phyloP scores from a whole-genome alignment of 2,888 invertebrate species.

The Ditylenchus weischeri region DNA sequence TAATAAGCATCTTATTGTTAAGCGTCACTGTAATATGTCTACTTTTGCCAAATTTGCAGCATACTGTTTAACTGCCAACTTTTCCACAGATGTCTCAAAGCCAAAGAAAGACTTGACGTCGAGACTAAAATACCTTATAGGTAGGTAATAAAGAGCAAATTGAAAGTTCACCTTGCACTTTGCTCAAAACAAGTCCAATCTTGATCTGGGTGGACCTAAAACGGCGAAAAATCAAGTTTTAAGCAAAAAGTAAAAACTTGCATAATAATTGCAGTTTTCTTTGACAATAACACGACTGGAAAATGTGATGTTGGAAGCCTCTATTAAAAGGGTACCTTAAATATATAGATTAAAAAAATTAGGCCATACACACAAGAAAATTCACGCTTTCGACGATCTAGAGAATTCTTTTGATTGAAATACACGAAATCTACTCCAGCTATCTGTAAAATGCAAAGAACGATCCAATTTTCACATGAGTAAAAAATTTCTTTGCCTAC shows the following conservation, averaged over 20 bases:
- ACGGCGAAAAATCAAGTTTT: slow-evolving; percentile 11
- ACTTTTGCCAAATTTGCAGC: slow-evolving; percentile 77
- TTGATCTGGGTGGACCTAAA: slow-evolving; percentile 86
- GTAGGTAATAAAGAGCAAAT: neutral
- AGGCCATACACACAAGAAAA: neutral
- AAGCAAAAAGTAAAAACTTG: neutral
- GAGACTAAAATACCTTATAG: slow-evolving; percentile 62
- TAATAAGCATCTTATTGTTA: neutral
- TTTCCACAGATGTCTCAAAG: slow-evolving; percentile 87
- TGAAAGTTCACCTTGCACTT: slow-evolving; percentile 66
- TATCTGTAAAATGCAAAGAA: slow-evolving; percentile 66
- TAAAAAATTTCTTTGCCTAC: slow-evolving; percentile 61
- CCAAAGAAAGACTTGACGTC: slow-evolving; percentile 93
- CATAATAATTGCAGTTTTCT: slow-evolving; percentile 70
- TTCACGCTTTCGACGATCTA: slow-evolving; percentile 73
- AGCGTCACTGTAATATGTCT: slow-evolving; percentile 17
- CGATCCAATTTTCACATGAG: no score
- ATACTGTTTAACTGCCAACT: slow-evolving; percentile 91
- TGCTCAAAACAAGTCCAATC: slow-evolving; percentile 96
- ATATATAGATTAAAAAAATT: neutral
- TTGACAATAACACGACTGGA: slow-evolving; percentile 76
- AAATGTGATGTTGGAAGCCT: slow-evolving; percentile 88
- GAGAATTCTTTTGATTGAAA: slow-evolving; percentile 83
- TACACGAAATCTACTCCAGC: slow-evolving; percentile 85
- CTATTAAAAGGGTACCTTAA: slow-evolving; percentile 72